phyloP scores from a whole-genome alignment of 2,797 vertebrate genomes.

The Syndactyla subalaris region DNA sequence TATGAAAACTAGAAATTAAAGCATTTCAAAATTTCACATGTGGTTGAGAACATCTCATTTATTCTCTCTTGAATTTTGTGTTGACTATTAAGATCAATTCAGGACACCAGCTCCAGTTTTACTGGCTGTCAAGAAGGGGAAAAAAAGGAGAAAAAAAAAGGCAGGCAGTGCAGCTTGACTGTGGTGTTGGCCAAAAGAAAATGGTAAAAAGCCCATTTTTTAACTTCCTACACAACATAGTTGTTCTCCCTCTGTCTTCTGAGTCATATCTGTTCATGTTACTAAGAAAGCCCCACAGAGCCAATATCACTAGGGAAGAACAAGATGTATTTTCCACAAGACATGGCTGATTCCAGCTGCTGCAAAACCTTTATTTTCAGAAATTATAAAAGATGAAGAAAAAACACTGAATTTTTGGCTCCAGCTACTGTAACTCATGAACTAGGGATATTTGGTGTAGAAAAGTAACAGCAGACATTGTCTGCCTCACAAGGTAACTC shows the following conservation, averaged over 20 bases:
- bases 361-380: not conserved
- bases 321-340: constrained; percentile 38
- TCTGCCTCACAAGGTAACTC: not conserved
- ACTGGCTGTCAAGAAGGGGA: not conserved
- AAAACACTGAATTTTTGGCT: not conserved
- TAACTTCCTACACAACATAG: constrained; percentile 31
- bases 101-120: not conserved
- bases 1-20: not conserved
- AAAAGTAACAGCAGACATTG: not conserved
- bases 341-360: constrained; percentile 10
- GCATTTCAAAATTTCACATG: not conserved
- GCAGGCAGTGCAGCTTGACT: not conserved
- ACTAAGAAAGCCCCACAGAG: constrained; percentile 43
- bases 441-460: not conserved
- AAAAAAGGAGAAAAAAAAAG: not conserved
- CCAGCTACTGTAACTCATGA: not conserved
- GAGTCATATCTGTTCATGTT: constrained; percentile 44
- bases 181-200: not conserved
- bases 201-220: not conserved
- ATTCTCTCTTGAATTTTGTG: not conserved
- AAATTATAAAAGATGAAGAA: not conserved
- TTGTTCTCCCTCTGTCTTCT: constrained; percentile 40
- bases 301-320: not conserved
- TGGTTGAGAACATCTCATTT: not conserved
- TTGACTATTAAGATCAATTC: not conserved